Percentiles rank a stretch among this genome's conserved stretches.
These are phyloP conservation scores for Jaculus jaculus DNA, from an alignment of 2,113 vertebrate species.

Conservation along the genomic window DNA sequence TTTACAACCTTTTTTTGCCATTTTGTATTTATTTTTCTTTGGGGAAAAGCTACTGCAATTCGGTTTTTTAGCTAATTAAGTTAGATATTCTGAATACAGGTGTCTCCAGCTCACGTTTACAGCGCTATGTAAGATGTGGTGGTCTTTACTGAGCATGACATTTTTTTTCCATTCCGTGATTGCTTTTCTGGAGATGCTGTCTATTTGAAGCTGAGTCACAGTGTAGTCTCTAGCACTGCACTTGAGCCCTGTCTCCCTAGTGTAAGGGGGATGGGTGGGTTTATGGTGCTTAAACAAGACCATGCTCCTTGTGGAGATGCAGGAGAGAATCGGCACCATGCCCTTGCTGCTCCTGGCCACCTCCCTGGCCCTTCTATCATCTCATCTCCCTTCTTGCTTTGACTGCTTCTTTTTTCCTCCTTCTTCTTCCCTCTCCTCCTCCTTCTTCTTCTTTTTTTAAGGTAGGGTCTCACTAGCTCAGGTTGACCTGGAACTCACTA, in stretches of 20 bases:
- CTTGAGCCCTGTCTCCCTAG: not conserved
- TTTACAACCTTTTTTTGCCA: not conserved
- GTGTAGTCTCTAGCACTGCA: not conserved
- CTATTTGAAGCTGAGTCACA: not conserved
- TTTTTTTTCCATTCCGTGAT: not conserved
- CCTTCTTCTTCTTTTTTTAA: too few relatives aligned
- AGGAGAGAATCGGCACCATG: not conserved
- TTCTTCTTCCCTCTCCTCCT: too few relatives aligned
- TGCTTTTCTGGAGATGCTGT: not conserved
- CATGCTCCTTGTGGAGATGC: not conserved
- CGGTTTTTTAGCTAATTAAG: not conserved
- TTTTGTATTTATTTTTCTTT: not conserved
- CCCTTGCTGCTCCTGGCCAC: too few relatives aligned
- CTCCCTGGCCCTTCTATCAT: too few relatives aligned
- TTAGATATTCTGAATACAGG: not conserved
- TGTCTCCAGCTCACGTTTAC: not conserved
- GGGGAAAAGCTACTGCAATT: not conserved
- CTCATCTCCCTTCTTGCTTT: too few relatives aligned
- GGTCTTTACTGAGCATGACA: not conserved
- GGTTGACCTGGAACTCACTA: too few relatives aligned
- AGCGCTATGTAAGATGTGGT: not conserved
- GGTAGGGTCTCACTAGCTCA: too few relatives aligned
- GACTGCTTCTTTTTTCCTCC: too few relatives aligned
- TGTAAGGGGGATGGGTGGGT: not conserved
- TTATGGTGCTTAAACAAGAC: not conserved